Evolutionary conservation across 2,797 vertebrate species (phyloP), one percentile per base, ranked within the genome.

Genomic region (Sebastes variabilis): DNA sequence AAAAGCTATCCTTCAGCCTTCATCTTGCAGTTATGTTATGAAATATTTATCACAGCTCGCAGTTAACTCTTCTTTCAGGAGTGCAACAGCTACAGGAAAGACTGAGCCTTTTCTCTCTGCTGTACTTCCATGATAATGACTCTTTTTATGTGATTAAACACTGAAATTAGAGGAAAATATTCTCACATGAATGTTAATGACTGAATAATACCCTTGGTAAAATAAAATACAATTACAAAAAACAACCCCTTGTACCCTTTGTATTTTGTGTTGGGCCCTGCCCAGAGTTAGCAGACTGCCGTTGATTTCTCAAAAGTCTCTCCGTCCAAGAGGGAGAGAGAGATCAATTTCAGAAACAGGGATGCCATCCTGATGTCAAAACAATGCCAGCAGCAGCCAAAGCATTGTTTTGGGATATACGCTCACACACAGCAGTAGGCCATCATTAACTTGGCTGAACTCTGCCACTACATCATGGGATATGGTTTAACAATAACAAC

Each of bases 371-470:
- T 71, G 66, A 61, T 88, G 84, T 92, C 90, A 83, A 89, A 91
- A 89, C 84, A 89, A 83, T 52, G 87, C 86, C 82, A 84, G 83
- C 55, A 88, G 89, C 87, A 49, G 74, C 77, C 22, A 2, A 79
- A 77, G 73, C 80, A 77, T 56, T 83, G 77, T 84, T 88, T 85
- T 80, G 32, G 58, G 75, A 87, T 69, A 25, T 30, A 75, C 24
- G 34, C 72, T 87, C 67, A 38, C 49, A 81, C 55, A 85, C 66
- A 46, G 67, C 71, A 65, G 68, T 81, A 18, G 9, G 24, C 14
- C 24, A 82, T 92, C 89, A 90, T 91, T 91, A 92, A 90, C 89
- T 90, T 81, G 56, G 64, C 25, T 80, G 87, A 94, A 94, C 87
- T 89, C 82, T 87, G 82, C 78, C 83, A 91, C 87, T 91, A 87